Evolutionary conservation across 2,888 invertebrate species (phyloP).

Genomic region (Taenaris catops): DNA sequence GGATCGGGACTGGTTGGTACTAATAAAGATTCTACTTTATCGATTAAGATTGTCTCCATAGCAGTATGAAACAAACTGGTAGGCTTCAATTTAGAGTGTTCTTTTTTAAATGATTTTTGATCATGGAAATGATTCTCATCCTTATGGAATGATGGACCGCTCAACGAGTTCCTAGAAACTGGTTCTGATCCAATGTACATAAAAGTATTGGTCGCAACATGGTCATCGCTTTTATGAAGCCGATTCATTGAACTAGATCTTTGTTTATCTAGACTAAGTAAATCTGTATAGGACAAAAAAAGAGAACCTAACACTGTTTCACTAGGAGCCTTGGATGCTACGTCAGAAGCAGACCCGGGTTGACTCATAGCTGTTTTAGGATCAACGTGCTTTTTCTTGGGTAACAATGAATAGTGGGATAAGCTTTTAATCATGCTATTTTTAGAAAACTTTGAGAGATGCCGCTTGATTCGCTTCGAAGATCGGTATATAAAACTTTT

Average conservation of each 20-base stretch:
- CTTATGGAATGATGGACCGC: constrained; percentile 45
- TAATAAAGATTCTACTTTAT: constrained; percentile 67
- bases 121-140: constrained; percentile 38
- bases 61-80: constrained; percentile 71
- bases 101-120: constrained; percentile 38
- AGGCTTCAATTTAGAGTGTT: constrained; percentile 45
- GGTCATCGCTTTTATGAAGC: constrained; percentile 56
- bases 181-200: constrained; percentile 75
- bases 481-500: constrained; percentile 65
- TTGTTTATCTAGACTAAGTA: constrained; percentile 54
- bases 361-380: constrained; percentile 50
- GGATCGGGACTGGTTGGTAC: constrained; percentile 56
- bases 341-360: constrained; percentile 57
- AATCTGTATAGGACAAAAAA: constrained; percentile 68
- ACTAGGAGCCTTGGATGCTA: constrained; percentile 59
- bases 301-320: constrained; percentile 76
- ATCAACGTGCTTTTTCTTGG: constrained; percentile 55
- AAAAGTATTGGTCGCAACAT: constrained; percentile 46
- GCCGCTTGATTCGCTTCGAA: constrained; percentile 57
- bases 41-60: constrained; percentile 77
- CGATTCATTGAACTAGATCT: constrained; percentile 39
- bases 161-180: constrained; percentile 56
- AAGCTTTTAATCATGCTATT: constrained; percentile 70
- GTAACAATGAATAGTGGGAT: constrained; percentile 61
- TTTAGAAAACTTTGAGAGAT: constrained; percentile 61